Percentiles rank a stretch among this genome's conserved stretches.
phyloP scores from a whole-genome alignment of 2,888 invertebrate genomes.

The Lochmaea crataegi region DNA sequence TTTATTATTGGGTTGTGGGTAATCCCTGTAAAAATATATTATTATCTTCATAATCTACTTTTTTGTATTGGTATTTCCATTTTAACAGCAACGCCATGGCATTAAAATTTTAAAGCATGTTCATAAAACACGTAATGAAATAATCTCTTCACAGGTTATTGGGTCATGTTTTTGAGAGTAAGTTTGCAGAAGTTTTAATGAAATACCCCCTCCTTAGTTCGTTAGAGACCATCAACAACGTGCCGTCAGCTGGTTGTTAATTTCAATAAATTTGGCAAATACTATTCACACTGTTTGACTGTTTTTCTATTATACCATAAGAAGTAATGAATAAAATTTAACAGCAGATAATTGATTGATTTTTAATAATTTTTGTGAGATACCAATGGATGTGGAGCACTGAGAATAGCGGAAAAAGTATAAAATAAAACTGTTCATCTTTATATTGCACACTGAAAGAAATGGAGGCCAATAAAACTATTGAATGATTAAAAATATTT shows the following conservation, averaged over 20 bases:
- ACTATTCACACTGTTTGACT: slow-evolving; percentile 42
- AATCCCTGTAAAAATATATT: too few relatives aligned
- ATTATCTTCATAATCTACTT: too few relatives aligned
- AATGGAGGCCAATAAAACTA: too few relatives aligned
- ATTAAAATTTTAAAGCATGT: neutral
- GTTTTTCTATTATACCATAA: slow-evolving; percentile 29
- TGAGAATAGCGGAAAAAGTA: too few relatives aligned
- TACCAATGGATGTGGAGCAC: too few relatives aligned
- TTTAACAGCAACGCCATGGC: neutral
- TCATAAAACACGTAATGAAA: slow-evolving; percentile 23
- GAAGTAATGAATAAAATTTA: neutral
- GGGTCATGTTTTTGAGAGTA: slow-evolving; percentile 28
- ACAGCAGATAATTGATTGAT: neutral
- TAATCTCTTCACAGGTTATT: slow-evolving; percentile 18
- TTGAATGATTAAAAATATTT: too few relatives aligned
- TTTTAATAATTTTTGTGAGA: too few relatives aligned
- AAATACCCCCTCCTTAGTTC: slow-evolving; percentile 37
- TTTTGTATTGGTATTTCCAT: too few relatives aligned
- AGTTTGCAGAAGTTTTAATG: slow-evolving; percentile 43
- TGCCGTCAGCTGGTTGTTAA: slow-evolving; percentile 49
- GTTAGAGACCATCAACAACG: slow-evolving; percentile 40
- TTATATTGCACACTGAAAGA: too few relatives aligned
- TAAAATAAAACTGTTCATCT: too few relatives aligned
- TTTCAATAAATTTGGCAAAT: slow-evolving; percentile 49
- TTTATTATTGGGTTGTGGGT: too few relatives aligned